Conservation (phyloP, 2,113 vertebrate genomes). For the Pluvianellus socialis region DNA sequence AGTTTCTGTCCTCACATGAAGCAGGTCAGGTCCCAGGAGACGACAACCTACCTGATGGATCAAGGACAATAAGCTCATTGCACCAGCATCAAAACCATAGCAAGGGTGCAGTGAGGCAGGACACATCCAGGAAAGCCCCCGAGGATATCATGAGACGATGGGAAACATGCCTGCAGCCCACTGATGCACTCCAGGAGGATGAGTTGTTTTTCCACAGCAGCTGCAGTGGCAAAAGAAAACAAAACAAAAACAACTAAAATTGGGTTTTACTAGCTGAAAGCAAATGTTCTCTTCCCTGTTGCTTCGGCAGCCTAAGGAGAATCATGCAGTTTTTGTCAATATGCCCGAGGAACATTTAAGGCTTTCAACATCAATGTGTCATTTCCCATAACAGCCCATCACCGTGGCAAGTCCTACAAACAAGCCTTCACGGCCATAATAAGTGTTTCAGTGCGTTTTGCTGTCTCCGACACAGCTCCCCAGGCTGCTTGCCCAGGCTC, state of each 20-base stretch:
- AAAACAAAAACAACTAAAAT: not conserved
- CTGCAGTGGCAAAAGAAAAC: not conserved
- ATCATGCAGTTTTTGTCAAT: not conserved
- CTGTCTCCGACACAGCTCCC: not conserved
- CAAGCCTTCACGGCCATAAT: not conserved
- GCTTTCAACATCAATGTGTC: conserved; percentile 23
- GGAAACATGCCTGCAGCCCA: not conserved
- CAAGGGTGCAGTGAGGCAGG: not conserved
- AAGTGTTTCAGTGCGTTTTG: not conserved
- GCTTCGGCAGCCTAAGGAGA: conserved; percentile 3
- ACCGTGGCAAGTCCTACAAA: not conserved
- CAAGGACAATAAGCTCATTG: not conserved
- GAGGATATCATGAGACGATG: not conserved
- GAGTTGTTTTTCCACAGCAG: not conserved
- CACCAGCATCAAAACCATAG: not conserved
- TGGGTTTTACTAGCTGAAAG: not conserved
- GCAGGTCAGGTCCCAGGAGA: not conserved
- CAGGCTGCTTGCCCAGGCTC: not conserved
- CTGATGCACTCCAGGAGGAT: not conserved
- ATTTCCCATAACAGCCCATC: conserved; percentile 24
- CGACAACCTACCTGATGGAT: not conserved
- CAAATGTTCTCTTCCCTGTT: not conserved
- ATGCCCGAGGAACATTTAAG: conserved; percentile 1
- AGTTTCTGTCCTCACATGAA: not conserved
- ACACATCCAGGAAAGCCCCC: not conserved